phyloP scores from a whole-genome alignment of 2,888 invertebrate species.

The Mythimna lalbum region DNA sequence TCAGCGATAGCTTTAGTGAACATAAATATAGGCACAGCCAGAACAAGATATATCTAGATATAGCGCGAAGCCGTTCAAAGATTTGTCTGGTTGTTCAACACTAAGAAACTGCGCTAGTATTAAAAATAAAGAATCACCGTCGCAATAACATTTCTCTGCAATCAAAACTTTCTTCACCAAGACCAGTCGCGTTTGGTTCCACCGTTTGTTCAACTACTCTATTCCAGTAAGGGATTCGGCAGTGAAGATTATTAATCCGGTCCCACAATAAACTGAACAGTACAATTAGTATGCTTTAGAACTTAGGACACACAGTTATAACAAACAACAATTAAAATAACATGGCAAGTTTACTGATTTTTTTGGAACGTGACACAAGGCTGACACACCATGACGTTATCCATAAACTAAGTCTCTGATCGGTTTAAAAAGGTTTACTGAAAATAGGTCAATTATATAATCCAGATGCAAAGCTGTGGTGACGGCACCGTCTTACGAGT shows the following conservation, averaged over 20 bases:
- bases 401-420: background rate
- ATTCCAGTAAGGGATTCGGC: background rate
- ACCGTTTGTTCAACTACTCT: slow-evolving; percentile 1
- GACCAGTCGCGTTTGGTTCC: background rate
- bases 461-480: too few relatives aligned
- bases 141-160: slow-evolving; percentile 27
- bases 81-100: background rate
- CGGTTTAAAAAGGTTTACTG: background rate
- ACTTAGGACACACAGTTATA: background rate
- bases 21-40: background rate
- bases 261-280: background rate
- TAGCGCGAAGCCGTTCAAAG: too few relatives aligned
- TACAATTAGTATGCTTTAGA: background rate
- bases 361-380: slow-evolving; percentile 19
- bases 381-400: slow-evolving; percentile 3
- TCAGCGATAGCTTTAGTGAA: too few relatives aligned
- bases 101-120: too few relatives aligned
- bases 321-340: slow-evolving; percentile 6
- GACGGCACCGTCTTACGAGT: too few relatives aligned
- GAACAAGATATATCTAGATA: background rate
- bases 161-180: slow-evolving; percentile 17
- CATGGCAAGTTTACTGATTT: slow-evolving; percentile 11
- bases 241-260: background rate
- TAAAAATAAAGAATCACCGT: slow-evolving; percentile 24
- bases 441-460: background rate